phyloP scores from a whole-genome alignment of 2,797 vertebrate species.

The Craterocephalus amniculus region DNA sequence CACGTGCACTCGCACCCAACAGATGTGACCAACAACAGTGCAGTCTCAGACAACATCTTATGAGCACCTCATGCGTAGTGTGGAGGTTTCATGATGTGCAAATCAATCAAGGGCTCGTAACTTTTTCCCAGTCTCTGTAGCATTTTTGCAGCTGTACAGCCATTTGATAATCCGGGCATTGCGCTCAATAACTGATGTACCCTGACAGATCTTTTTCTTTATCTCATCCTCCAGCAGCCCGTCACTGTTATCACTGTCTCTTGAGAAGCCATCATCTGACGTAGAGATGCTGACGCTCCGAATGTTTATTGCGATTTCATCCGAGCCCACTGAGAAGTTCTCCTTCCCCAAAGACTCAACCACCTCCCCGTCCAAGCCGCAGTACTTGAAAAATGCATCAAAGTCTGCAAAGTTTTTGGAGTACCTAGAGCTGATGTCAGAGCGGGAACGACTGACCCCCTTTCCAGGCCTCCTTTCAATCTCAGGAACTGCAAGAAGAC shows the following conservation, averaged over 20 bases:
- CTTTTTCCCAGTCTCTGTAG: slow-evolving; percentile 81
- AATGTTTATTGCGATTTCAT: slow-evolving; percentile 72
- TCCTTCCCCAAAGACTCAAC: slow-evolving; percentile 89
- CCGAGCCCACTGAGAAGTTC: slow-evolving; percentile 86
- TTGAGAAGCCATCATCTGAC: slow-evolving; percentile 87
- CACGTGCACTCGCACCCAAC: neutral
- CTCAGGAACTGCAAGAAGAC: slow-evolving; percentile 61
- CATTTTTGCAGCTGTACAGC: slow-evolving; percentile 94
- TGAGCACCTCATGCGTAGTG: neutral
- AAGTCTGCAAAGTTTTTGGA: slow-evolving; percentile 89
- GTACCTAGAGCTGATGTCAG: slow-evolving; percentile 93
- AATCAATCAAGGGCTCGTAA: slow-evolving; percentile 85
- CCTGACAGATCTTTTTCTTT: slow-evolving; percentile 76
- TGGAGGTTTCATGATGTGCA: neutral
- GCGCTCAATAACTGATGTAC: slow-evolving; percentile 91
- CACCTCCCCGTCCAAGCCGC: slow-evolving; percentile 90
- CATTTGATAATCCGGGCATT: slow-evolving; percentile 98
- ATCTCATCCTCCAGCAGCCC: slow-evolving; percentile 87
- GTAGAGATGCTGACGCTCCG: slow-evolving; percentile 88
- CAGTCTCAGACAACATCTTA: slow-evolving; percentile 5
- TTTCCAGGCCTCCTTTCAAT: slow-evolving; percentile 64
- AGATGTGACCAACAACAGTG: neutral
- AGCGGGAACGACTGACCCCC: slow-evolving; percentile 91
- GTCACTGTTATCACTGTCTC: slow-evolving; percentile 82
- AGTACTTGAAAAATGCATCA: slow-evolving; percentile 93